Percentiles rank a stretch among this genome's conserved stretches.
Evolutionary conservation across 1,140 invertebrate genomes (phyloP).

Genomic region (Aphaenogaster floridana): DNA sequence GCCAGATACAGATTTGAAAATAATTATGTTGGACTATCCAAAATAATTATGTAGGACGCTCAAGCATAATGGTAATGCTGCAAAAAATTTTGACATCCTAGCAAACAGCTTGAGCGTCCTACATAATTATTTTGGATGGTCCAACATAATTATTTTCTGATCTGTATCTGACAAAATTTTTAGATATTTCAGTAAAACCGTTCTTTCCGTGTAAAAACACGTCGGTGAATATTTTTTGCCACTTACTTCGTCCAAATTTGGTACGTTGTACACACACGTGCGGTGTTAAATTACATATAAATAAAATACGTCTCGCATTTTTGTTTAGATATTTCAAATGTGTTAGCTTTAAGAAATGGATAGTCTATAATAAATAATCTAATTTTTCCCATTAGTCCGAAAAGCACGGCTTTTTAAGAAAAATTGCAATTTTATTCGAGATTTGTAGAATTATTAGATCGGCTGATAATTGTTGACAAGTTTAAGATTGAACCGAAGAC

Average conservation of each 20-base stretch:
- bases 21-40: too few relatives aligned
- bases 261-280: neutral
- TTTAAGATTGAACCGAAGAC: slow-evolving; percentile 1
- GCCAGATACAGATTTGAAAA: too few relatives aligned
- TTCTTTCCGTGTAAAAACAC: neutral
- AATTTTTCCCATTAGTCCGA: neutral
- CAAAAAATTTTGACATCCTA: too few relatives aligned
- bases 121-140: too few relatives aligned
- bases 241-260: neutral
- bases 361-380: neutral
- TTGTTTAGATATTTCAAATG: neutral
- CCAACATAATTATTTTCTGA: too few relatives aligned
- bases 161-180: too few relatives aligned
- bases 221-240: neutral
- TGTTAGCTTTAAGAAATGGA: neutral
- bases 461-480: neutral
- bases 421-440: neutral
- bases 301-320: neutral
- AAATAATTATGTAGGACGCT: too few relatives aligned
- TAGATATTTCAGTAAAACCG: too few relatives aligned
- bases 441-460: neutral
- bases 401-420: neutral
- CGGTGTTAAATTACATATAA: neutral
- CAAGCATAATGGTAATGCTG: too few relatives aligned
- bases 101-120: too few relatives aligned